Conservation (phyloP, 2,797 vertebrate genomes). For the Zenarchopterus dispar region DNA sequence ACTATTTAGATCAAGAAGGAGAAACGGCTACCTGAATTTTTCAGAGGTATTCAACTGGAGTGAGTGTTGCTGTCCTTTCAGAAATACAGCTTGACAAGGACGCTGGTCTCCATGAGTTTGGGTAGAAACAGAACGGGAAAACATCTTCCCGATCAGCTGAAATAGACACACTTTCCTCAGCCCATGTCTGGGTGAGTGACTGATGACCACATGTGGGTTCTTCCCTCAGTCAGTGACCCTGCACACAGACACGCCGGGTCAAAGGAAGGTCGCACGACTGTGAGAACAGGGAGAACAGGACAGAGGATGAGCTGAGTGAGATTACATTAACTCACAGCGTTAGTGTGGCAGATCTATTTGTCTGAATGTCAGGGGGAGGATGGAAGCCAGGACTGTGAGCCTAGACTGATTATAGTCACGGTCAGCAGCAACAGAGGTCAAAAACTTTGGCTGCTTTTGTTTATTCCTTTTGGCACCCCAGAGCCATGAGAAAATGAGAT, state of each 20-base stretch:
- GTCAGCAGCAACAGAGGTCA: slow-evolving; percentile 57
- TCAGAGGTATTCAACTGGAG: slow-evolving; percentile 48
- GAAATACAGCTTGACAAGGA: slow-evolving; percentile 56
- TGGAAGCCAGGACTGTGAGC: slow-evolving; percentile 58
- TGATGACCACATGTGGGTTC: slow-evolving; percentile 61
- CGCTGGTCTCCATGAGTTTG: slow-evolving; percentile 20
- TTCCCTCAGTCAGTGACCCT: slow-evolving; percentile 65
- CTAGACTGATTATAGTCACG: slow-evolving; percentile 56
- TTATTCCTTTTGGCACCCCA: slow-evolving; percentile 59
- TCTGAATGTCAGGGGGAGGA: slow-evolving; percentile 63
- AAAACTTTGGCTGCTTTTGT: slow-evolving; percentile 63
- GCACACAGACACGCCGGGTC: slow-evolving; percentile 46
- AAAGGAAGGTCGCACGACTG: slow-evolving; percentile 54
- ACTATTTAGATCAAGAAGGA: background rate
- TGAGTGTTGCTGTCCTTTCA: slow-evolving; percentile 44
- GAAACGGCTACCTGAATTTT: slow-evolving; percentile 31
- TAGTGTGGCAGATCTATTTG: slow-evolving; percentile 54
- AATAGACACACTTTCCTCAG: slow-evolving; percentile 45
- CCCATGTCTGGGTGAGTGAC: slow-evolving; percentile 40
- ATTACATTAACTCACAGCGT: slow-evolving; percentile 52
- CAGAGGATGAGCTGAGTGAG: slow-evolving; percentile 52
- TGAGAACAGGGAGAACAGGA: slow-evolving; percentile 71
- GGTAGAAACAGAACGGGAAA: slow-evolving; percentile 11
- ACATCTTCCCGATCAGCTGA: slow-evolving; percentile 34
- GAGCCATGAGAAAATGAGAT: slow-evolving; percentile 60